Evolutionary conservation across 2,888 invertebrate species (phyloP).

Genomic region (Aplocera efformata): DNA sequence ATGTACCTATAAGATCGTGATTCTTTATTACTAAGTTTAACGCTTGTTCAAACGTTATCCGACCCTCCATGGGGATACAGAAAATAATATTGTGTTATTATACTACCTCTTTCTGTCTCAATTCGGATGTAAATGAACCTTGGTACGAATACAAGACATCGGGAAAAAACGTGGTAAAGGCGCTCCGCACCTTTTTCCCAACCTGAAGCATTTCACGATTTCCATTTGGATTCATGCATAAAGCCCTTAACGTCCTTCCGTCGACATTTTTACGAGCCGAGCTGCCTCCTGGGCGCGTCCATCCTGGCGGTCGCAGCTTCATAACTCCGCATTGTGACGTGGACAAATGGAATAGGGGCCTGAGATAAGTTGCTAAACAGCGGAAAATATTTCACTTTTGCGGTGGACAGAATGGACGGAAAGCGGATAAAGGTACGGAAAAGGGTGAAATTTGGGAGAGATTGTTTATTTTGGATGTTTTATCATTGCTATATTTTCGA

Average conservation of each 20-base stretch:
- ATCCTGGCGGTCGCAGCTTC: constrained; percentile 21
- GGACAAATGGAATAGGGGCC: constrained; percentile 27
- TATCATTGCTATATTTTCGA: not conserved
- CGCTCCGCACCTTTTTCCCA: too few relatives aligned
- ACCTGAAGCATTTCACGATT: too few relatives aligned
- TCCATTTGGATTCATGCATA: too few relatives aligned
- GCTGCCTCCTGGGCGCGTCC: constrained; percentile 14
- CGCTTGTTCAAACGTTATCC: too few relatives aligned
- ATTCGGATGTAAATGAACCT: too few relatives aligned
- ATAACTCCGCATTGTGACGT: constrained; percentile 27
- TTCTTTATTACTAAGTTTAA: too few relatives aligned
- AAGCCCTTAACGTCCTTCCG: constrained; percentile 8
- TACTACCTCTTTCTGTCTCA: too few relatives aligned
- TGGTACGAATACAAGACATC: too few relatives aligned
- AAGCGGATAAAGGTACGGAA: constrained; percentile 1
- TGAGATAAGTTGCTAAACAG: constrained; percentile 20
- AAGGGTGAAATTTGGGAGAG: constrained; percentile 1
- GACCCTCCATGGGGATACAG: too few relatives aligned
- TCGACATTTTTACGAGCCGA: constrained; percentile 24
- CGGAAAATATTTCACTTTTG: constrained; percentile 15
- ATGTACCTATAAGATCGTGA: too few relatives aligned
- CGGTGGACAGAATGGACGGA: constrained; percentile 4
- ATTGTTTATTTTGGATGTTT: constrained; percentile 1
- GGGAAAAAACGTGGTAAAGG: too few relatives aligned
- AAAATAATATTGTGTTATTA: too few relatives aligned